These are phyloP conservation scores for Cataglyphis rosenhaueri DNA, from an alignment of 2,888 invertebrate genomes.

Conservation along the genomic window DNA sequence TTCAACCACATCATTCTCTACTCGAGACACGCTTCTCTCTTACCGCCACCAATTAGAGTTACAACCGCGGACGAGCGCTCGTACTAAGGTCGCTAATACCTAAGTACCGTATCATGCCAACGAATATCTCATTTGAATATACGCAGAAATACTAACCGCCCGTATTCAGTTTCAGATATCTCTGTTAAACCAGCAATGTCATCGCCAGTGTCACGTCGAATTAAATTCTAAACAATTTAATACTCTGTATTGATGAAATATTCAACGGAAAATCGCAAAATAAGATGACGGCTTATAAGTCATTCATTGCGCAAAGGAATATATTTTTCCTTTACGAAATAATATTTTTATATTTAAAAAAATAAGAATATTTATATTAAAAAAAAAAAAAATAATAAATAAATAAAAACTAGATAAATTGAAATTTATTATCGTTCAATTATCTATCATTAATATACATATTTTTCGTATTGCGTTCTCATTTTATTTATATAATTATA, in stretches of 20 bases:
- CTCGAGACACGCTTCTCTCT: slow-evolving; percentile 28
- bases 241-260: neutral
- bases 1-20: slow-evolving; percentile 38
- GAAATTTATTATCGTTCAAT: neutral
- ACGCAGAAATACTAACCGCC: neutral
- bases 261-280: neutral
- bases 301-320: neutral
- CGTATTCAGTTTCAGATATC: slow-evolving; percentile 6
- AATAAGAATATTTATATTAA: neutral
- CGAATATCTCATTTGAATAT: slow-evolving; percentile 38
- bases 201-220: neutral
- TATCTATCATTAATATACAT: neutral
- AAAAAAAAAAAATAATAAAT: neutral
- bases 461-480: neutral
- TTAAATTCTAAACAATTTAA: slow-evolving; percentile 29
- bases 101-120: slow-evolving; percentile 32
- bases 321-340: neutral
- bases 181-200: slow-evolving; percentile 5
- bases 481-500: neutral
- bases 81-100: slow-evolving; percentile 16
- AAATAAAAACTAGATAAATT: neutral
- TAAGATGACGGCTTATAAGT: neutral
- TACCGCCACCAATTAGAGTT: slow-evolving; percentile 34
- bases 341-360: neutral
- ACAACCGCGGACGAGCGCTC: slow-evolving; percentile 21